Conservation (phyloP, 2,797 vertebrate genomes). For the Syndactyla subalaris region DNA sequence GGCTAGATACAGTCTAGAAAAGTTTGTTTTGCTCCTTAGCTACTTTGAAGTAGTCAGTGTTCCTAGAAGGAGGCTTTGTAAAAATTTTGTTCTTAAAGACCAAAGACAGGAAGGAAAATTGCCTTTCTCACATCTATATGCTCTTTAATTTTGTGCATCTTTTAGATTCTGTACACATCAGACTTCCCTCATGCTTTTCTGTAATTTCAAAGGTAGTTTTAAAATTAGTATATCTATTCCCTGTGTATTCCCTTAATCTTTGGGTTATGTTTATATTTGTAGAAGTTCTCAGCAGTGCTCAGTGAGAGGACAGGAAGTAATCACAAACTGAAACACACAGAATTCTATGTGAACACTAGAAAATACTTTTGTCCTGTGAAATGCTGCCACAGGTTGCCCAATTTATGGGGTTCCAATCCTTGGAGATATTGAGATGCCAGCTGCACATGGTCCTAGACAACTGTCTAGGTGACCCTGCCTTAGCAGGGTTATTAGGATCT, state of each 20-base stretch:
- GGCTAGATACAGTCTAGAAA: background rate
- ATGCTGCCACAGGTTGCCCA: background rate
- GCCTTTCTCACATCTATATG: background rate
- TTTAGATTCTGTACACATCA: background rate
- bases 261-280: background rate
- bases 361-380: background rate
- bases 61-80: background rate
- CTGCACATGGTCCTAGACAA: background rate
- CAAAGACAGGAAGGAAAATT: background rate
- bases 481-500: background rate
- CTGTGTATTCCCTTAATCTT: background rate
- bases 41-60: background rate
- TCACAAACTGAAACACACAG: background rate
- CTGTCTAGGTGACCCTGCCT: background rate
- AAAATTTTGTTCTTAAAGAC: background rate
- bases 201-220: background rate
- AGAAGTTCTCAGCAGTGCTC: background rate
- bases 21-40: background rate
- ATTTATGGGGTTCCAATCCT: background rate
- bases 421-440: background rate
- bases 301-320: background rate
- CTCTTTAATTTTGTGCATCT: background rate
- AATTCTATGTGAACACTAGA: background rate
- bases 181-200: background rate
- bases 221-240: background rate